Base-by-base conservation (phyloP, 2,888 invertebrate genomes). In the Charanyca ferruginea region DNA sequence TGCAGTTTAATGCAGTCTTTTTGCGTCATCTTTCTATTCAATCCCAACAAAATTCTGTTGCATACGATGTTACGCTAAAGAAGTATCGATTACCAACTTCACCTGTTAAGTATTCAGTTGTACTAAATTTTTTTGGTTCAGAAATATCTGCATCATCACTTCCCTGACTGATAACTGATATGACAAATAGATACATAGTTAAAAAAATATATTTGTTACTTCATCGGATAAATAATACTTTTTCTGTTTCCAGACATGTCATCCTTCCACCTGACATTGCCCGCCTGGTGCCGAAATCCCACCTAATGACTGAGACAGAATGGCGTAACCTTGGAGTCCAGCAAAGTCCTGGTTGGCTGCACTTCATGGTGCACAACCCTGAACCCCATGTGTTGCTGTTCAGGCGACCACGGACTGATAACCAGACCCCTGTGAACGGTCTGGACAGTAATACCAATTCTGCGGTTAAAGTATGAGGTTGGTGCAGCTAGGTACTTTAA, bases 251-350 rank as follows among this genome's bases (percentile, higher is more conserved):
- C 87, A 98, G 99, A 81, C 99, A 99, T 94, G 99, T 99, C 0
- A 98, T 99, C 85, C 92, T 99, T 38, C 98, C 99, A 2, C 96
- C 97, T 20, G 98, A 99, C 75, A 94, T 99, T 47, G 98, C 98
- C 0, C 97, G 97, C 76, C 93, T 97, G 58, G 98, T 99, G 0
- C 99, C 99, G 0, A 97, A 98, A 87, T 97, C 97, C 0, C 99
- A 99, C 88, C 94, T 99, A 53, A 98, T 99, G 98, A 97, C 98
- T 0, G 99, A 99, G 94, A 97, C 98, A 0, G 99, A 99, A 92
- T 99, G 99, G 99, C 96, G 99, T 69, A 98, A 98, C 91, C 96
- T 99, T 1, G 99, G 99, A 0, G 98, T 99, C 0, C 98, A 99
- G 89, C 99, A 99, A 90, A 98, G 98, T 88, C 98, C 98, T 0